Evolutionary conservation across 2,113 vertebrate species (phyloP).

Genomic region (Chrysochloris asiatica): DNA sequence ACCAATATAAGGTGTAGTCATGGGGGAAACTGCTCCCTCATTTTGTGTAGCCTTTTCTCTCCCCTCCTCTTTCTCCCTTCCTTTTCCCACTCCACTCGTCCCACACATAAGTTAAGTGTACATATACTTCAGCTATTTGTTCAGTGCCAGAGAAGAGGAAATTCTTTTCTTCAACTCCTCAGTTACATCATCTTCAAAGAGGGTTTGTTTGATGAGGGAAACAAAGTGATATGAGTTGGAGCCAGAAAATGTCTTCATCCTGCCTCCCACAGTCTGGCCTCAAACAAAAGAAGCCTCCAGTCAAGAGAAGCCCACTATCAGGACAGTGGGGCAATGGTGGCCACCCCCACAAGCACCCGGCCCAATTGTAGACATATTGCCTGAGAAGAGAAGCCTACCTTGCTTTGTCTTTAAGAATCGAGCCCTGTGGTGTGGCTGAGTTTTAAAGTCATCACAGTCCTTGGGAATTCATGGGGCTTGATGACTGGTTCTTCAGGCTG

Average conservation of each 20-base stretch:
- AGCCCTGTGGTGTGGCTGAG: not conserved
- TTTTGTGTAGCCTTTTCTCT: not conserved
- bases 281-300: not conserved
- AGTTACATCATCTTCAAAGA: not conserved
- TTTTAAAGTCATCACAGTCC: not conserved
- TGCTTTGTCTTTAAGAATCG: not conserved
- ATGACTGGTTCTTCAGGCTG: not conserved
- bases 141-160: not conserved
- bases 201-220: not conserved
- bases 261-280: not conserved
- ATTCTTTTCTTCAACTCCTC: not conserved
- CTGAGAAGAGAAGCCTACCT: not conserved
- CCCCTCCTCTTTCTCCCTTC: not conserved
- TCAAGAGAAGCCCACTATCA: not conserved
- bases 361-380: not conserved
- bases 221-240: not conserved
- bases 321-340: too few species aligned
- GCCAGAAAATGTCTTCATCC: not conserved
- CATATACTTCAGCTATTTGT: not conserved
- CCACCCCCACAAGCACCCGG: too few species aligned
- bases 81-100: not conserved
- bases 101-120: not conserved
- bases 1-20: not conserved
- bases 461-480: not conserved
- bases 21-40: not conserved